Percentiles rank a stretch among this genome's conserved stretches.
These are phyloP conservation scores for Onychostruthus taczanowskii DNA, from an alignment of 2,113 vertebrate genomes.

Conservation along the genomic window DNA sequence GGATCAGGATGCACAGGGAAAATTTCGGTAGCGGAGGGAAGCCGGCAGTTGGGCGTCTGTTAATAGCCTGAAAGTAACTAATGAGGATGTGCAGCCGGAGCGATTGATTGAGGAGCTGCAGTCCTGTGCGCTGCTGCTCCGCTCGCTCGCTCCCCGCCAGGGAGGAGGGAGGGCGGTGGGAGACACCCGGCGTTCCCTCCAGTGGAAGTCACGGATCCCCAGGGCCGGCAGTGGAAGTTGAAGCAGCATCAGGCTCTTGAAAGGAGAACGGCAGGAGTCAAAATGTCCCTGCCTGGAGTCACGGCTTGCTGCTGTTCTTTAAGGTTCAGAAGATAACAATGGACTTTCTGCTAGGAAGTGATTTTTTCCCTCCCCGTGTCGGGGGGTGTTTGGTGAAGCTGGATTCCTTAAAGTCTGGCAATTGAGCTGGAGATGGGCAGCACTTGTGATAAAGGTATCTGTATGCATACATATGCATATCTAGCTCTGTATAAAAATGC, in stretches of 20 bases:
- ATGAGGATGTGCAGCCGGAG: constrained; percentile 83
- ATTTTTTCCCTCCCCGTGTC: constrained; percentile 51
- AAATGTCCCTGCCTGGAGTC: constrained; percentile 70
- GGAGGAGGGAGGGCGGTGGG: constrained; percentile 64
- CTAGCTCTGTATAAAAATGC: not conserved
- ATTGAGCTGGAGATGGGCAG: constrained; percentile 89
- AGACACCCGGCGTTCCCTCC: constrained; percentile 52
- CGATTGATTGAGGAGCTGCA: constrained; percentile 91
- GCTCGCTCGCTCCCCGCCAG: constrained; percentile 47
- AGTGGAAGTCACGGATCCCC: constrained; percentile 72
- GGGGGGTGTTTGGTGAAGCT: constrained; percentile 70
- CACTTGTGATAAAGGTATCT: constrained; percentile 95
- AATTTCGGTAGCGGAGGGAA: constrained; percentile 50
- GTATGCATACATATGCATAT: constrained; percentile 1
- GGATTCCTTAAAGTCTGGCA: constrained; percentile 72
- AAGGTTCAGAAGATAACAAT: constrained; percentile 70
- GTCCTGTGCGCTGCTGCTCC: constrained; percentile 71
- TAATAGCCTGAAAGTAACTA: constrained; percentile 83
- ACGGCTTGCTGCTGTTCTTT: constrained; percentile 47
- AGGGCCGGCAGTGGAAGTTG: constrained; percentile 71
- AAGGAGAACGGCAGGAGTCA: constrained; percentile 61
- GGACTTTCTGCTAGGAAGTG: constrained; percentile 72
- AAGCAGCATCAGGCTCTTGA: constrained; percentile 59
- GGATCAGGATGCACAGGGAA: constrained; percentile 48
- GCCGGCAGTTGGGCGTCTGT: constrained; percentile 66